Conservation (phyloP, 1,140 invertebrate species). For the Condylostylus longicornis region DNA sequence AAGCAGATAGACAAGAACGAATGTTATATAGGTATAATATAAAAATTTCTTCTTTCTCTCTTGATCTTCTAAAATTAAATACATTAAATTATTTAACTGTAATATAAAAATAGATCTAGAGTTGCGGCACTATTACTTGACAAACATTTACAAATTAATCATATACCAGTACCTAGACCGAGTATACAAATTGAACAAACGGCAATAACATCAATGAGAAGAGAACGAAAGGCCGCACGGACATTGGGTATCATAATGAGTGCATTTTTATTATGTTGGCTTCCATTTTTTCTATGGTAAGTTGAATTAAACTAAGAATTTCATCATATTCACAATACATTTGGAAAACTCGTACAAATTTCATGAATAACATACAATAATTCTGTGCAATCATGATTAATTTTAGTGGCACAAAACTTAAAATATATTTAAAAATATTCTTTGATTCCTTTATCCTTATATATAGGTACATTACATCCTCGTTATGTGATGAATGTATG, state of each 20-base stretch:
- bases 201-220: slow-evolving; percentile 62
- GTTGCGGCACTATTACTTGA: slow-evolving; percentile 67
- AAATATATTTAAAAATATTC: no score
- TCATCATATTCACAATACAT: neutral
- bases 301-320: slow-evolving; percentile 2
- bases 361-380: neutral
- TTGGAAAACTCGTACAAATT: neutral
- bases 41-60: neutral
- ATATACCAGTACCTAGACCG: slow-evolving; percentile 53
- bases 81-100: neutral
- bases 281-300: slow-evolving; percentile 88
- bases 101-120: slow-evolving; percentile 50
- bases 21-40: slow-evolving; percentile 67
- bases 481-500: slow-evolving; percentile 52
- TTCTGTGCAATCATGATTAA: neutral
- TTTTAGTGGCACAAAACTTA: neutral
- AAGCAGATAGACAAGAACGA: slow-evolving; percentile 80
- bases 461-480: slow-evolving; percentile 67
- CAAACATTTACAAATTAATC: slow-evolving; percentile 76
- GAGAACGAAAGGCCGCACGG: slow-evolving; percentile 84
- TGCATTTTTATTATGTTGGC: slow-evolving; percentile 82
- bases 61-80: neutral
- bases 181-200: slow-evolving; percentile 46
- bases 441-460: neutral
- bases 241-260: slow-evolving; percentile 93